Percentiles rank a stretch among this genome's conserved stretches.
Evolutionary conservation across 2,113 vertebrate genomes (phyloP).

Genomic region (Pomatostomus ruficeps): DNA sequence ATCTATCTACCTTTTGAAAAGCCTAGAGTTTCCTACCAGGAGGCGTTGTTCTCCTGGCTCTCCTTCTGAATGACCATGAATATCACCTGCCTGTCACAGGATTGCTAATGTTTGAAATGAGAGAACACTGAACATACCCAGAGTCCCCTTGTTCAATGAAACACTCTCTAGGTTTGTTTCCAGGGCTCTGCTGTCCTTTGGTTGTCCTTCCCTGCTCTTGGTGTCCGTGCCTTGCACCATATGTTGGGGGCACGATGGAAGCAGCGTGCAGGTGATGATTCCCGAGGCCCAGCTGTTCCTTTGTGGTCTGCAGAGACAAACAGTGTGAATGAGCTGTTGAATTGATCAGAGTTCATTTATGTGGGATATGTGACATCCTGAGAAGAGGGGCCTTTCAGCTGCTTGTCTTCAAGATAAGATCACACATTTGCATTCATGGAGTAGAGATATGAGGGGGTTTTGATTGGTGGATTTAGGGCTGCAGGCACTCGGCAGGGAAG

Average conservation of each 20-base stretch:
- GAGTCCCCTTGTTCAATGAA: neutral
- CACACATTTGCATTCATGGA: neutral
- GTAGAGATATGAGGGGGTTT: neutral
- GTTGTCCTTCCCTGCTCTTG: neutral
- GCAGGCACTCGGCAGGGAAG: neutral
- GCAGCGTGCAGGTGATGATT: neutral
- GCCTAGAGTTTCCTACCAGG: neutral
- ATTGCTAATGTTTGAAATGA: neutral
- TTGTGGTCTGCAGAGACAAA: neutral
- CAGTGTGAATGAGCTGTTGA: constrained; percentile 21
- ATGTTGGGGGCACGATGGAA: neutral
- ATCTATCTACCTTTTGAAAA: neutral
- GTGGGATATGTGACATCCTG: neutral
- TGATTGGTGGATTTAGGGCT: neutral
- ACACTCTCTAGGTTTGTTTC: neutral
- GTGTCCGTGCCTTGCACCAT: neutral
- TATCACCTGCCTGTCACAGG: neutral
- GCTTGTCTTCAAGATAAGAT: neutral
- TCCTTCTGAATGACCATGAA: neutral
- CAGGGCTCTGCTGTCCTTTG: neutral
- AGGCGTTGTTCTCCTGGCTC: neutral
- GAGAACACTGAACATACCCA: neutral
- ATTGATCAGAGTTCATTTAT: neutral
- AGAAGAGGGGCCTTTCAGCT: neutral
- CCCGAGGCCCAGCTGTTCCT: neutral